Base-by-base conservation (phyloP, 2,888 invertebrate species). In the Creontiades dilutus region DNA sequence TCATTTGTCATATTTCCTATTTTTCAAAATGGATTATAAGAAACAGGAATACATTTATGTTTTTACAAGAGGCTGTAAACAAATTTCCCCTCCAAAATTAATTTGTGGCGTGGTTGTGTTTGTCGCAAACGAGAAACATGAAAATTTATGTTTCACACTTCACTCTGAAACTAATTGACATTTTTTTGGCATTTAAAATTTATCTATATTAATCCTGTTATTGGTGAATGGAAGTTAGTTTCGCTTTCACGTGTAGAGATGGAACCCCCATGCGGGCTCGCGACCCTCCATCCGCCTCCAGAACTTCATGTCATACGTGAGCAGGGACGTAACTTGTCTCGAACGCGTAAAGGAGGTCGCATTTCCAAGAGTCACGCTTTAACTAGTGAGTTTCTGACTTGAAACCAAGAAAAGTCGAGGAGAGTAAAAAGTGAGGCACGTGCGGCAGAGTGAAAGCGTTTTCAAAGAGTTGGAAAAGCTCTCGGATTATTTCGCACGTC, bases 381-480 rank as follows among this genome's bases (percentile, higher is more conserved):
- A 68, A 68, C 68, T 68, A 23, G 68, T 68, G 7, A 5, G 68
- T 68, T 7, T 23, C 23, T 23, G 68, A 68, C 68, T 23, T 68
- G 68, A 68, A 68, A 68, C 68, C 19, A 23, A 68, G 52, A 52
- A 52, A 52, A 52, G 23, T 68, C 5, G 68, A 1, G 68, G 23
- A 27, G 61, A n/a, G 27, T 23, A 68, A 68, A 23, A 68, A 68
- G 23, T 23, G 68, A 27, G 68, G 27, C 68, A 68, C 68, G 68
- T 68, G 68, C 68, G 23, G 27, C 19, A 27, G 23, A 27, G 68
- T 23, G 68, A 68, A 68, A 68, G 68, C 68, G 19, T 23, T 68
- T 61, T 61, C n/a, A n/a, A 61, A 61, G 16, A n/a, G 61, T 61
- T 23, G 68, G 68, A 68, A 68, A 68, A 68, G 68, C 68, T 68